Evolutionary conservation across 2,888 invertebrate species (phyloP).

Genomic region (Tetramorium bicarinatum): DNA sequence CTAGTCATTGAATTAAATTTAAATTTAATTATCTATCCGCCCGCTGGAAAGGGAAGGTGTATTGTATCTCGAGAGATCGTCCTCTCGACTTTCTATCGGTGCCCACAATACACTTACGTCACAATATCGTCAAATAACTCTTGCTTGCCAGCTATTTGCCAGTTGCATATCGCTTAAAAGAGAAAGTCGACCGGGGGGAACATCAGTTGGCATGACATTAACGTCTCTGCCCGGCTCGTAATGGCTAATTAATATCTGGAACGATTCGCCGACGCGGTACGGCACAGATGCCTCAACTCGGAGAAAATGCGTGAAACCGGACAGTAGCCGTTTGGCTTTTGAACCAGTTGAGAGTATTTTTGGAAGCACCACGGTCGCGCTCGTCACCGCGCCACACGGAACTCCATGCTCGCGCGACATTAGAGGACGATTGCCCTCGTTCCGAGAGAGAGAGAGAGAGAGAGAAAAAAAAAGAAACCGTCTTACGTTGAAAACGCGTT

Average conservation of each 20-base stretch:
- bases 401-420: conserved; percentile 64
- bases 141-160: conserved; percentile 5
- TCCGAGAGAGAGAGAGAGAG: conserved; percentile 38
- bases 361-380: conserved; percentile 72
- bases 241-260: conserved; percentile 3
- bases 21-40: conserved; percentile 13
- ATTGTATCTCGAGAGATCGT: background rate
- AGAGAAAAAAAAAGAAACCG: conserved; percentile 51
- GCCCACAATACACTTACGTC: background rate
- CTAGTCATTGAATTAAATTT: conserved; percentile 18
- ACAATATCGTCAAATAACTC: background rate
- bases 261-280: background rate
- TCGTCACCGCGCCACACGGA: conserved; percentile 67
- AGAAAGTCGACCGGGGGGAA: conserved; percentile 2
- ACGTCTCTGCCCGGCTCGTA: background rate
- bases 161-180: conserved; percentile 4
- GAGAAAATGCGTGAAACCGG: conserved; percentile 18
- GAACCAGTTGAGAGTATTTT: conserved; percentile 67
- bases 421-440: conserved; percentile 72
- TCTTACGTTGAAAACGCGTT: background rate
- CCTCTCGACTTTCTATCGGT: conserved; percentile 13
- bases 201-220: background rate
- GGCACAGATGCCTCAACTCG: background rate
- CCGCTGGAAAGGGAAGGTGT: background rate
- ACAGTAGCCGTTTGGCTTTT: conserved; percentile 51